Percentiles rank a stretch among this genome's conserved stretches.
phyloP scores from a whole-genome alignment of 2,113 vertebrate species.

The Naja naja region DNA sequence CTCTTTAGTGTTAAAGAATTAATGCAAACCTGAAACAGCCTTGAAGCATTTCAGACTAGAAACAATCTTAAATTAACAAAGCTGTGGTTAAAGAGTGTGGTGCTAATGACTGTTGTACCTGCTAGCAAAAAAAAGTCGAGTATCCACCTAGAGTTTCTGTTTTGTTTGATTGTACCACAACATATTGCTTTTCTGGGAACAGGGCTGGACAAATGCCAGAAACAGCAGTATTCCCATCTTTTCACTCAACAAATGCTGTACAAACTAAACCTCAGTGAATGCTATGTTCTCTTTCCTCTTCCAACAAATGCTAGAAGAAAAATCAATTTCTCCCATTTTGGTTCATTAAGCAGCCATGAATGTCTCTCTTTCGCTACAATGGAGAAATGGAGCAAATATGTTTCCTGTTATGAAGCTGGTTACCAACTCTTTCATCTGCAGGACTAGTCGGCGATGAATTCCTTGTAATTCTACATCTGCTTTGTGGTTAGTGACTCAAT shows the following conservation, averaged over 20 bases:
- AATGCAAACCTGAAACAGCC: not conserved
- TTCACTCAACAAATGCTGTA: not conserved
- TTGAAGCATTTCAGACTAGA: not conserved
- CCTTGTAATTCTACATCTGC: not conserved
- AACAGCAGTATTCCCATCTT: not conserved
- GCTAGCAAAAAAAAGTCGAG: not conserved
- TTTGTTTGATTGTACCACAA: not conserved
- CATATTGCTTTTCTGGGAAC: not conserved
- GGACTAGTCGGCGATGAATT: not conserved
- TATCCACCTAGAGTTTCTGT: not conserved
- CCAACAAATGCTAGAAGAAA: not conserved
- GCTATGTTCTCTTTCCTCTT: not conserved
- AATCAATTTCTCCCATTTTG: not conserved
- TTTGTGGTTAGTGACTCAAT: slow-evolving; percentile 4
- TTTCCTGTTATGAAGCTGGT: not conserved
- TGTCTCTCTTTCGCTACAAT: not conserved
- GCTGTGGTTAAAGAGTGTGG: not conserved
- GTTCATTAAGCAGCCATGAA: not conserved
- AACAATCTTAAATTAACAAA: not conserved
- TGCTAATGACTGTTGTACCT: too few species aligned
- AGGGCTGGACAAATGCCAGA: not conserved
- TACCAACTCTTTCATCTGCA: not conserved
- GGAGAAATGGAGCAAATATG: not conserved
- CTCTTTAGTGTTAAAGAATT: not conserved
- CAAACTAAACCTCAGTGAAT: not conserved